Evolutionary conservation across 2,888 invertebrate genomes (phyloP).

Genomic region (Phytoseiulus persimilis): DNA sequence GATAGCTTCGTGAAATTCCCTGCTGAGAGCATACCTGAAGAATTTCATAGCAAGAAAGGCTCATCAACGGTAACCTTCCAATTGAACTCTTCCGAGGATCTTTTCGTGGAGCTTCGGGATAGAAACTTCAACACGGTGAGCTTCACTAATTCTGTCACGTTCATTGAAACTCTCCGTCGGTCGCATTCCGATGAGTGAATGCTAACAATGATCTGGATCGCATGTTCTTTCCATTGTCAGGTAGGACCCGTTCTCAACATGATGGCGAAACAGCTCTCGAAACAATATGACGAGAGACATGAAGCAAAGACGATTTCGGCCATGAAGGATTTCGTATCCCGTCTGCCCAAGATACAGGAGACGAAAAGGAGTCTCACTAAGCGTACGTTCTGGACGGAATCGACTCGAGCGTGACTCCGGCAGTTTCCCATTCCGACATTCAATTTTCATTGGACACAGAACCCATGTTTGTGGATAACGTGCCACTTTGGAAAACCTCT

Average conservation of each 20-base stretch:
- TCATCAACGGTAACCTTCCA: neutral
- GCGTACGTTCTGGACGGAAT: constrained; percentile 53
- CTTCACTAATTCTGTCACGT: too few relatives aligned
- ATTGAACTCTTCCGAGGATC: constrained; percentile 77
- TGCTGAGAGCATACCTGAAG: neutral
- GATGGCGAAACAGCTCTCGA: constrained; percentile 13
- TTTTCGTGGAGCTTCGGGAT: constrained; percentile 80
- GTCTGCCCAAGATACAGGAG: constrained; percentile 74
- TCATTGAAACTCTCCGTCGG: too few relatives aligned
- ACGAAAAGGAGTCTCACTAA: constrained; percentile 73
- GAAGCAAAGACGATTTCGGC: constrained; percentile 80
- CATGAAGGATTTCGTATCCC: constrained; percentile 83
- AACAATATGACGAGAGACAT: constrained; percentile 59
- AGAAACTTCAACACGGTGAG: constrained; percentile 87
- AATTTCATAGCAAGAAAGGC: neutral
- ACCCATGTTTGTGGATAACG: too few relatives aligned
- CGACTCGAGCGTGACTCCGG: too few relatives aligned
- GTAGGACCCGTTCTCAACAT: neutral
- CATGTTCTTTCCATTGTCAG: too few relatives aligned
- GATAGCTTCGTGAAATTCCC: neutral
- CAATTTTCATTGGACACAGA: too few relatives aligned
- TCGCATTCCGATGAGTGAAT: too few relatives aligned
- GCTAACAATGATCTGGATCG: constrained; percentile 47
- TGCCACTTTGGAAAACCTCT: too few relatives aligned
- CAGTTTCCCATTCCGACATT: too few relatives aligned